These are phyloP conservation scores for Xiphophorus couchianus DNA, from an alignment of 2,113 vertebrate species.

Conservation along the genomic window DNA sequence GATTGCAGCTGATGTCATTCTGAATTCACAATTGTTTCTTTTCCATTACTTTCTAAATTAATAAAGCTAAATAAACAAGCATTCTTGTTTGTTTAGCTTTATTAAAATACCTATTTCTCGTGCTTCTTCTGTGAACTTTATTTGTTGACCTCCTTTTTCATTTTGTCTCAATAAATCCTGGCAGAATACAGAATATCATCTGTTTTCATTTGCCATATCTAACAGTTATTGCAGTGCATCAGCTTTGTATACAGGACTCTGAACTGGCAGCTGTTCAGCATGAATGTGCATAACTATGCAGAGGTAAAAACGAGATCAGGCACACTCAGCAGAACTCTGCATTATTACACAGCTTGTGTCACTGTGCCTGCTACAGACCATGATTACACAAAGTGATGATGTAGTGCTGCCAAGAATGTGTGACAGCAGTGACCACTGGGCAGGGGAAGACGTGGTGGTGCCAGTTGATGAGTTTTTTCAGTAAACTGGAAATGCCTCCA, in stretches of 20 bases:
- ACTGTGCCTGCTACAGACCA: constrained; percentile 14
- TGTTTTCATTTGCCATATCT: background rate
- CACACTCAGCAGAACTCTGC: constrained; percentile 55
- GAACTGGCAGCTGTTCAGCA: constrained; percentile 23
- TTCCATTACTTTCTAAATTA: background rate
- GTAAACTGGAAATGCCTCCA: constrained; percentile 50
- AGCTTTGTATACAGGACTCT: background rate
- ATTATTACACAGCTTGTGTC: constrained; percentile 45
- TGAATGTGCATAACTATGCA: constrained; percentile 33
- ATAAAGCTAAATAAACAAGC: background rate
- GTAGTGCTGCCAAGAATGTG: constrained; percentile 32
- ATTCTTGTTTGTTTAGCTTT: background rate
- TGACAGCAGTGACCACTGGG: constrained; percentile 44
- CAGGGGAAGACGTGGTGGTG: constrained; percentile 33
- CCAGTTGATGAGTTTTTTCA: constrained; percentile 58
- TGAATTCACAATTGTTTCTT: background rate
- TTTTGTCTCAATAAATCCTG: background rate
- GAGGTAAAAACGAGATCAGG: constrained; percentile 39
- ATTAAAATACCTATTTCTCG: background rate
- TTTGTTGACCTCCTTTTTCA: background rate
- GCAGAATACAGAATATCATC: background rate
- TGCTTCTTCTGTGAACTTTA: no score
- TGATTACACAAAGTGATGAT: constrained; percentile 56
- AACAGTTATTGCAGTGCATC: constrained; percentile 6
- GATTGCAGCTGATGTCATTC: background rate